Base-by-base conservation (phyloP, 2,888 invertebrate genomes). In the Drosophila rellima region DNA sequence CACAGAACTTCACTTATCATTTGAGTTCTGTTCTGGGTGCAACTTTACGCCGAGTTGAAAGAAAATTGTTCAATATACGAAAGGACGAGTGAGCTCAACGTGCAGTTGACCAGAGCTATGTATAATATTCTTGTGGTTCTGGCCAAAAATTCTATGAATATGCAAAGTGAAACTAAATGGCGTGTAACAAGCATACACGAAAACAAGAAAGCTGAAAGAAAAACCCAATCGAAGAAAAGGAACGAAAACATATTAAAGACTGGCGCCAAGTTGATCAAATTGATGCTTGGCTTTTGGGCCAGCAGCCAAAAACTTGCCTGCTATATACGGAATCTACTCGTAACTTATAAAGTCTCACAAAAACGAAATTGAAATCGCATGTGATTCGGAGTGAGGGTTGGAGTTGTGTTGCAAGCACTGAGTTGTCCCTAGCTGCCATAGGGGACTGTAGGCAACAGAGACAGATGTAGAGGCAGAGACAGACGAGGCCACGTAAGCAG, bases 251-350 rank as follows among this genome's bases (percentile, higher is more conserved):
- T 80, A 85, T 80, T 78, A 80, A 80, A 74, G 73, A 79, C 80
- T 85, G 85, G 87, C 85, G 85, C 85, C 85, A 84, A 85, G 80
- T 70, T 84, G 80, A 87, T 85, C 84, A 82, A 87, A 84, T 82
- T 82, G 87, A 87, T 87, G 84, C 75, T 81, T 72, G 82, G 74
- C 80, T 74, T 74, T 64, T 82, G 82, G 85, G 75, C 69, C 78
- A 71, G 31, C 63, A 73, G 73, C 82, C 85, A 82, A 82, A 70
- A 62, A 61, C 42, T 54, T 73, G 39, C n/a, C n/a, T n/a, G 63
- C 63, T 40, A 64, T 61, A 69, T 51, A 29, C 50, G 54, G 54
- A 47, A 56, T 68, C 55, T 15, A 59, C 39, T 60, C 42, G 47
- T 70, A 73, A 81, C 79, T 83, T 77, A 73, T 74, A 80, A 78